Evolutionary conservation across 2,797 vertebrate genomes (phyloP).

Genomic region (Protosalanx chinensis): DNA sequence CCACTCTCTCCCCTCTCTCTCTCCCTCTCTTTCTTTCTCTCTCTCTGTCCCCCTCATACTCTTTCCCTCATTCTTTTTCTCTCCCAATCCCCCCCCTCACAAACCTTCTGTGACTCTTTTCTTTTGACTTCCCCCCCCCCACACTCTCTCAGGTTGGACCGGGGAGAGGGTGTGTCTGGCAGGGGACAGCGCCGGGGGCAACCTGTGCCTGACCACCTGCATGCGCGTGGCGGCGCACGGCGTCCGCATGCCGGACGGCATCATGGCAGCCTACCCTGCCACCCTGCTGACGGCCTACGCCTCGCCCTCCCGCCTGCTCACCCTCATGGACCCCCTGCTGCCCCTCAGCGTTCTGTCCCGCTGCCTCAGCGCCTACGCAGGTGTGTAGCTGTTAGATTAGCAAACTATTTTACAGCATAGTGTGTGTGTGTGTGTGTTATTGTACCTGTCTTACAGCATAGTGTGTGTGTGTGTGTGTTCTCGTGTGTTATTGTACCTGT

Average conservation of each 20-base stretch:
- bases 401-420: no score
- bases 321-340: conserved; percentile 88
- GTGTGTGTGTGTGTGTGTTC: neutral
- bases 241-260: conserved; percentile 83
- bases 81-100: neutral
- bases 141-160: conserved; percentile 75
- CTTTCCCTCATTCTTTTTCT: no score
- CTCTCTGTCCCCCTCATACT: no score
- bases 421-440: no score
- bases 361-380: conserved; percentile 88
- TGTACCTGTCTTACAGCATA: neutral
- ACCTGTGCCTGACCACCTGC: conserved; percentile 83
- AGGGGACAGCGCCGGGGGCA: conserved; percentile 89
- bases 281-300: conserved; percentile 82
- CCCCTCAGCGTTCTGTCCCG: conserved; percentile 87
- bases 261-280: conserved; percentile 85
- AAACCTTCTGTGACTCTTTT: neutral
- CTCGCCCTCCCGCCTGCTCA: conserved; percentile 88
- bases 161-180: conserved; percentile 85
- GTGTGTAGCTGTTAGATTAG: conserved; percentile 54
- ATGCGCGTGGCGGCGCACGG: conserved; percentile 84
- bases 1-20: no score
- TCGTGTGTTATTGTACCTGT: no score
- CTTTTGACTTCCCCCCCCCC: neutral
- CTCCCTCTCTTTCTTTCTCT: no score